Conservation (phyloP, 2,113 vertebrate genomes). For the Ammospiza nelsoni region DNA sequence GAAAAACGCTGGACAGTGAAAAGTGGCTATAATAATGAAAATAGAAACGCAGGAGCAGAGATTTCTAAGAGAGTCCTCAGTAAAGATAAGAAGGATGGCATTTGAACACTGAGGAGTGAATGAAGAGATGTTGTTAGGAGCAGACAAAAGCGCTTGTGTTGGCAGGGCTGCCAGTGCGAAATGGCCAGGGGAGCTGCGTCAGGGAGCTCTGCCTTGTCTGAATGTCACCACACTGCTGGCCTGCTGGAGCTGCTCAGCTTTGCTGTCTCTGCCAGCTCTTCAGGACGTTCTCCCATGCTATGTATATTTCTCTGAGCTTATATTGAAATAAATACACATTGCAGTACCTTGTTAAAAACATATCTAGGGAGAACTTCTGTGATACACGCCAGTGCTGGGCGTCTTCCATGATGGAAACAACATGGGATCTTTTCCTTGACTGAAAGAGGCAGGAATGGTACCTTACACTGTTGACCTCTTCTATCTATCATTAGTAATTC, state of each 20-base stretch:
- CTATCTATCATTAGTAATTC: not conserved
- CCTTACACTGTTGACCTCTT: not conserved
- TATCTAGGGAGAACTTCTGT: not conserved
- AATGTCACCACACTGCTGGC: not conserved
- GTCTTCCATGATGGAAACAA: not conserved
- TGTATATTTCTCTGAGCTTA: not conserved
- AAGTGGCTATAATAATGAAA: not conserved
- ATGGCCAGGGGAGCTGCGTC: not conserved
- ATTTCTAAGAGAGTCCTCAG: not conserved
- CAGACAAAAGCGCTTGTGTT: slow-evolving; percentile 2
- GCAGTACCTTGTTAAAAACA: not conserved
- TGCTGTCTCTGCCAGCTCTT: not conserved
- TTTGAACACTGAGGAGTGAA: not conserved
- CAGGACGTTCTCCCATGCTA: not conserved
- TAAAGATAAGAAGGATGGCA: not conserved
- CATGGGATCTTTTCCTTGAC: not conserved
- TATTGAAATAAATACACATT: not conserved
- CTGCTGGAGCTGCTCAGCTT: not conserved
- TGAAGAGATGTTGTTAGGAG: not conserved
- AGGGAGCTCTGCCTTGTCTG: not conserved
- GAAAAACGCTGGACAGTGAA: not conserved
- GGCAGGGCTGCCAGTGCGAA: not conserved
- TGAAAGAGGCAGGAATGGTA: not conserved
- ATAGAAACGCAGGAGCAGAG: not conserved
- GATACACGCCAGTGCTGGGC: not conserved